These are phyloP conservation scores for Drosophila macrospina DNA, from an alignment of 2,888 invertebrate species.

Conservation along the genomic window DNA sequence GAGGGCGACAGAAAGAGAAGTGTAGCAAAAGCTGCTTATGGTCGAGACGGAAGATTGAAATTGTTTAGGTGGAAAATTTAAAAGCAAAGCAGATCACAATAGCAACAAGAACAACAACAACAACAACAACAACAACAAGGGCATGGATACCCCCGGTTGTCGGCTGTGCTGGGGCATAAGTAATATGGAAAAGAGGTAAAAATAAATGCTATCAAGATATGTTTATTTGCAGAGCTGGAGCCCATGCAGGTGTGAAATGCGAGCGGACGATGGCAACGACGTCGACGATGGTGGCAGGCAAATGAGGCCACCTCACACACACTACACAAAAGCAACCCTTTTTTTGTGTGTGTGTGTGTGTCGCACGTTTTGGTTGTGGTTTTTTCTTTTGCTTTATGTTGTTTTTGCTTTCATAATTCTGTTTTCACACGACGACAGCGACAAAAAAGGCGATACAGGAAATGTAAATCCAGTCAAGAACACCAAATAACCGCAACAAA, in stretches of 20 bases:
- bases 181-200: conserved; percentile 54
- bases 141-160: background rate
- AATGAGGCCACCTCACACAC: conserved; percentile 55
- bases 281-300: conserved; percentile 38
- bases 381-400: conserved; percentile 37
- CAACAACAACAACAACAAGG: conserved; percentile 1
- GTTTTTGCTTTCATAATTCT: conserved; percentile 62
- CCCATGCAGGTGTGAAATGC: conserved; percentile 66
- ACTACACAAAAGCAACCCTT: conserved; percentile 53
- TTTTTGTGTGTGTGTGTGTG: conserved; percentile 33
- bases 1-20: conserved; percentile 38
- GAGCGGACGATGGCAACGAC: conserved; percentile 39
- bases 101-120: conserved; percentile 20
- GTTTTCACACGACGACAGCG: conserved; percentile 53
- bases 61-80: conserved; percentile 70
- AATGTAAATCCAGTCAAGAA: conserved; percentile 75
- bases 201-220: conserved; percentile 67
- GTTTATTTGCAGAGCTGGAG: conserved; percentile 57
- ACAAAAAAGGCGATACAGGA: conserved; percentile 74
- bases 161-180: conserved; percentile 38
- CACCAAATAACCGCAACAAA: conserved; percentile 63
- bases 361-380: conserved; percentile 54
- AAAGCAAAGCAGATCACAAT: conserved; percentile 31
- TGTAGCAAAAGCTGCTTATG: conserved; percentile 73
- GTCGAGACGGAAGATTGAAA: conserved; percentile 63